phyloP scores from a whole-genome alignment of 2,113 vertebrate genomes.

The Edolisoma coerulescens region DNA sequence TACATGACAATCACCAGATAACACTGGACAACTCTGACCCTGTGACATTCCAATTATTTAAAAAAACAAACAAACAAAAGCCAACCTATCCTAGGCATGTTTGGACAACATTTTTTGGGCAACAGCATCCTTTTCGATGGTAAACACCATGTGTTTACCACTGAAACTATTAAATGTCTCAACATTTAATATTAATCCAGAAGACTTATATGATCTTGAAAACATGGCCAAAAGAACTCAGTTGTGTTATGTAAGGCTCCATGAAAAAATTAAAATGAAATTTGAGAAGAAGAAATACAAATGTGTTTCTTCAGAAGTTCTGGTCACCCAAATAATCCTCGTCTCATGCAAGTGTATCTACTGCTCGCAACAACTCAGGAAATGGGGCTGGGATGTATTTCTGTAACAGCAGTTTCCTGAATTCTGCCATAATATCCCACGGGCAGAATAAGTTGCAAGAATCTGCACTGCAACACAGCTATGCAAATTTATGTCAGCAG shows the following conservation, averaged over 20 bases:
- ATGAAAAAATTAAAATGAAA: background rate
- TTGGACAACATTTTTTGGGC: background rate
- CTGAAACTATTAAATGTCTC: background rate
- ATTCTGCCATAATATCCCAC: background rate
- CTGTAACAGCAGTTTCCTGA: background rate
- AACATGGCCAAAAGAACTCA: background rate
- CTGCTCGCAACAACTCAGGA: background rate
- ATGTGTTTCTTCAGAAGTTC: background rate
- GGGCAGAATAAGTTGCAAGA: background rate
- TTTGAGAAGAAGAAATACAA: background rate
- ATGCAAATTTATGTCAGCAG: slow-evolving; percentile 33
- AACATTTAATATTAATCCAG: background rate
- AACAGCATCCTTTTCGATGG: background rate
- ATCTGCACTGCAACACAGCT: background rate
- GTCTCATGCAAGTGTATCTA: background rate
- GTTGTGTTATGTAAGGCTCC: background rate
- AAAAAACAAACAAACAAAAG: background rate
- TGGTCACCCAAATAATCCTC: background rate
- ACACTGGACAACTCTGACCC: background rate
- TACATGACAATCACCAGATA: rapidly evolving
- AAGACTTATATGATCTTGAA: background rate
- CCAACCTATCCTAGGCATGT: background rate
- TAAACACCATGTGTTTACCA: background rate
- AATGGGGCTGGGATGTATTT: background rate
- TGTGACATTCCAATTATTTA: background rate